A percentile compares a stretch with the other conserved stretches of the same genome.
phyloP scores from a whole-genome alignment of 2,888 invertebrate species.

The Leptopterna dolabrata region DNA sequence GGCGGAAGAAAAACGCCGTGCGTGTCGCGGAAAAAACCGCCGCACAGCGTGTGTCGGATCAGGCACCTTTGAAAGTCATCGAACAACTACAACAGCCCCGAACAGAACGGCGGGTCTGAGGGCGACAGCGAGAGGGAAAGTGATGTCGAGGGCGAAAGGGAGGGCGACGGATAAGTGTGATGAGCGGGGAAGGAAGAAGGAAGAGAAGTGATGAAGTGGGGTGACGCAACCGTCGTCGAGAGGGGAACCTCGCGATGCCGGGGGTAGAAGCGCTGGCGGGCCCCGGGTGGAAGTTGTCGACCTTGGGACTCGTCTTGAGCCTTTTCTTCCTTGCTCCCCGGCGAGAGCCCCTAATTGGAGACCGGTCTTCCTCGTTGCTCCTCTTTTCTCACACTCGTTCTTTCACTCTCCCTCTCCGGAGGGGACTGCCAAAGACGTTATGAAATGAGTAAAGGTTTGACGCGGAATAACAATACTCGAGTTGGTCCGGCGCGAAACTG shows the following conservation, averaged over 20 bases:
- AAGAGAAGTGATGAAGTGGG: not conserved
- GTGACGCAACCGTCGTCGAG: slow-evolving; percentile 23
- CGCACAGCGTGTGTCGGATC: too few species aligned
- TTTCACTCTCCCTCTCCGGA: not conserved
- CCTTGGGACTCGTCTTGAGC: not conserved
- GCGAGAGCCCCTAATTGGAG: slow-evolving; percentile 10
- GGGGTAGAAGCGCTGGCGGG: not conserved
- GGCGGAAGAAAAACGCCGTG: too few species aligned
- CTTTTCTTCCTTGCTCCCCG: not conserved
- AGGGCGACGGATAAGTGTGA: not conserved
- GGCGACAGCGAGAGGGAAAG: slow-evolving; percentile 22
- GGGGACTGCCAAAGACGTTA: too few species aligned
- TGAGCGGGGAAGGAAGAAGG: slow-evolving; percentile 9
- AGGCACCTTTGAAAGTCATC: too few species aligned
- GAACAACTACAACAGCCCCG: too few species aligned
- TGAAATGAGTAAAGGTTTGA: too few species aligned
- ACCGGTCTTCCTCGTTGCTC: slow-evolving; percentile 22
- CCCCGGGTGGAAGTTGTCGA: not conserved
- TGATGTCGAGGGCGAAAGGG: slow-evolving; percentile 6
- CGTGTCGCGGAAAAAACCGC: too few species aligned
- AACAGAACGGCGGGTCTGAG: not conserved
- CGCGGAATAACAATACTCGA: too few species aligned
- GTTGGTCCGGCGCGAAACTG: too few species aligned
- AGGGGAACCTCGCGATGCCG: not conserved
- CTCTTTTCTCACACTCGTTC: not conserved